These are phyloP conservation scores for Sesamia nonagrioides DNA, from an alignment of 1,140 invertebrate species.

Conservation along the genomic window DNA sequence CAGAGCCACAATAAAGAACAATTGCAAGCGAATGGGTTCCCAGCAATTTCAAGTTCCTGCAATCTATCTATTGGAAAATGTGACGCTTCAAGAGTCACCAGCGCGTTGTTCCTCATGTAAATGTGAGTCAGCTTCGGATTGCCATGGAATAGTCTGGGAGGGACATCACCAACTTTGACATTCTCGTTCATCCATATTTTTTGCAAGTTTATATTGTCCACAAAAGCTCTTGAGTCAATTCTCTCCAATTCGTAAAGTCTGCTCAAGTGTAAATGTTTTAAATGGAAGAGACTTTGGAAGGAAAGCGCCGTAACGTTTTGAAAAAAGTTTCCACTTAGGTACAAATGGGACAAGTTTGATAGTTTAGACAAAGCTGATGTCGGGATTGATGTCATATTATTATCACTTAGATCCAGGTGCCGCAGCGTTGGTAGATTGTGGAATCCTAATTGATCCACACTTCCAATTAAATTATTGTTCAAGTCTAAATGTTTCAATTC, in stretches of 20 bases:
- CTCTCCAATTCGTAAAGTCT: constrained; percentile 89
- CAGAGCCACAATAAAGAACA: constrained; percentile 95
- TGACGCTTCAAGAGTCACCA: constrained; percentile 92
- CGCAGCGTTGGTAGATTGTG: constrained; percentile 91
- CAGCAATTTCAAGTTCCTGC: constrained; percentile 91
- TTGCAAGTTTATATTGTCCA: constrained; percentile 94
- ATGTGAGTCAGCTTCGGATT: constrained; percentile 92
- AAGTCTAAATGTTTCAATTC: constrained; percentile 90
- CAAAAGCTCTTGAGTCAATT: constrained; percentile 93
- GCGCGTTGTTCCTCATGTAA: constrained; percentile 91
- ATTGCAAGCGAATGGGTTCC: constrained; percentile 95
- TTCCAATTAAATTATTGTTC: constrained; percentile 91
- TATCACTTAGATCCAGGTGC: constrained; percentile 93
- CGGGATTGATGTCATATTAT: constrained; percentile 93
- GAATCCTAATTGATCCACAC: constrained; percentile 90
- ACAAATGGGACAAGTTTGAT: constrained; percentile 91
- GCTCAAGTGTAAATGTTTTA: constrained; percentile 92
- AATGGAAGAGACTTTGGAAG: constrained; percentile 93
- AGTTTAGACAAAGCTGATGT: constrained; percentile 92
- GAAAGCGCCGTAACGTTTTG: constrained; percentile 90
- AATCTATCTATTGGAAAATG: constrained; percentile 94
- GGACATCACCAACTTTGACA: constrained; percentile 90
- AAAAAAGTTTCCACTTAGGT: constrained; percentile 93
- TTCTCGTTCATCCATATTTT: constrained; percentile 93
- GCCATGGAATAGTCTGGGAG: constrained; percentile 91